These are phyloP conservation scores for Quadriops clusia DNA, from an alignment of 2,888 invertebrate genomes.

Conservation along the genomic window DNA sequence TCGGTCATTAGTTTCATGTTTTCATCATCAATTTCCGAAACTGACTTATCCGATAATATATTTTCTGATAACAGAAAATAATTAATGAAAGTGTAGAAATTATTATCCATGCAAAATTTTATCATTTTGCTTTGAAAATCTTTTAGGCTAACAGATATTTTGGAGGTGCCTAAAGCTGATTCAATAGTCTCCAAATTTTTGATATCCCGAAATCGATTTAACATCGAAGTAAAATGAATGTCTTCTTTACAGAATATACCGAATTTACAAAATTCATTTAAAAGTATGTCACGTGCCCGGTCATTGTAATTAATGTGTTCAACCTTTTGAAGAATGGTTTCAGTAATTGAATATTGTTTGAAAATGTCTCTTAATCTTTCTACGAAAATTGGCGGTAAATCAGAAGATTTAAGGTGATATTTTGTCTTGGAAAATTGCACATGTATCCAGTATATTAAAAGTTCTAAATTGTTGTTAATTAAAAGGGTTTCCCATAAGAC, in stretches of 20 bases:
- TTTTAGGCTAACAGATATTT: constrained; percentile 29
- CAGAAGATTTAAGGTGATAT: constrained; percentile 2
- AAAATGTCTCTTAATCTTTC: constrained; percentile 20
- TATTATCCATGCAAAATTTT: constrained; percentile 42
- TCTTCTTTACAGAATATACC: constrained; percentile 54
- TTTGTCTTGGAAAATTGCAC: constrained; percentile 38
- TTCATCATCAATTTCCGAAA: constrained; percentile 40
- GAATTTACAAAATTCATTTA: constrained; percentile 48
- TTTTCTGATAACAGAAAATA: constrained; percentile 21
- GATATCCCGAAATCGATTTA: constrained; percentile 49
- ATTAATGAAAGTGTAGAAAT: constrained; percentile 42
- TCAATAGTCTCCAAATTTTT: constrained; percentile 43
- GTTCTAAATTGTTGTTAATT: constrained; percentile 47
- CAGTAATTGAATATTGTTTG: too few relatives aligned
- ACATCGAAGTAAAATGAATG: constrained; percentile 42
- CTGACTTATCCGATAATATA: constrained; percentile 35
- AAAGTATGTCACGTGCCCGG: constrained; percentile 45
- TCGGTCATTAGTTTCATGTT: too few relatives aligned
- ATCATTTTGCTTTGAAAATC: constrained; percentile 43
- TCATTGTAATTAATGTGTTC: too few relatives aligned
- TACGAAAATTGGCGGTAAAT: constrained; percentile 19
- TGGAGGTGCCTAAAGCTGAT: constrained; percentile 41
- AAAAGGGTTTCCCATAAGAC: constrained; percentile 46
- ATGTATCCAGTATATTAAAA: constrained; percentile 51
- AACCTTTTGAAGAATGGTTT: too few relatives aligned